Conservation (phyloP, 92 coral and sea anemone genomes). For the Zoanthus solanderi region DNA sequence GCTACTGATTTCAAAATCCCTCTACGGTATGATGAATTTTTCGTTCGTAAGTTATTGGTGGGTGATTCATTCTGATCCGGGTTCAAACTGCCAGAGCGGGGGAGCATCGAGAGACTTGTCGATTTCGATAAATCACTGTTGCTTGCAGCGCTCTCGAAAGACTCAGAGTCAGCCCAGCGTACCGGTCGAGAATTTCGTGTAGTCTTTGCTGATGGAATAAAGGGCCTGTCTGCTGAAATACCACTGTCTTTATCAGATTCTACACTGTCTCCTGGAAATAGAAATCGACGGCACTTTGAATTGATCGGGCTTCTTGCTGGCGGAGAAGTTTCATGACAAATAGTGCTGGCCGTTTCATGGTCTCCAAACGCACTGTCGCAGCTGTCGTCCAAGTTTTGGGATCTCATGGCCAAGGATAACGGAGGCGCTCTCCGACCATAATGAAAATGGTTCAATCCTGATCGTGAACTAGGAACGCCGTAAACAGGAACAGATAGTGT, state of each 20-base stretch:
- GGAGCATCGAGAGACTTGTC: conserved; percentile 69
- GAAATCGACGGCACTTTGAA: conserved; percentile 53
- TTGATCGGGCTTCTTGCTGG: conserved; percentile 26
- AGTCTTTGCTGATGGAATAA: conserved; percentile 52
- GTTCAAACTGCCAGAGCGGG: conserved; percentile 44
- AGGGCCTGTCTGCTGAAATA: conserved; percentile 83
- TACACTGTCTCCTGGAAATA: conserved; percentile 86
- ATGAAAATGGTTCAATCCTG: conserved; percentile 36
- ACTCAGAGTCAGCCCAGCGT: conserved; percentile 38
- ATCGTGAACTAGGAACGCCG: conserved; percentile 33
- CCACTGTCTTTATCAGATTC: conserved; percentile 95
- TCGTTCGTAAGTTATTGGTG: conserved; percentile 11
- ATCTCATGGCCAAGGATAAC: conserved; percentile 81
- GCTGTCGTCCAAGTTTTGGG: conserved; percentile 80
- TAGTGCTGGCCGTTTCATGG: conserved; percentile 58
- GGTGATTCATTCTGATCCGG: conserved; percentile 3
- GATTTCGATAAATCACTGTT: conserved; percentile 50
- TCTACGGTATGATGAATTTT: conserved; percentile 62
- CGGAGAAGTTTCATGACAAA: conserved; percentile 72
- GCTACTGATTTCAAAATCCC: conserved; percentile 91
- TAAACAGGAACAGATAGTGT: conserved; percentile 20
- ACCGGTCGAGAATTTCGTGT: conserved; percentile 56
- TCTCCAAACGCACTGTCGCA: conserved; percentile 94
- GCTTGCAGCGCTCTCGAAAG: conserved; percentile 16
- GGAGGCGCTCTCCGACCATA: conserved; percentile 73